A percentile compares a stretch with the other conserved stretches of the same genome.
Evolutionary conservation across 2,797 vertebrate species (phyloP).

Genomic region (Geotrypetes seraphini): DNA sequence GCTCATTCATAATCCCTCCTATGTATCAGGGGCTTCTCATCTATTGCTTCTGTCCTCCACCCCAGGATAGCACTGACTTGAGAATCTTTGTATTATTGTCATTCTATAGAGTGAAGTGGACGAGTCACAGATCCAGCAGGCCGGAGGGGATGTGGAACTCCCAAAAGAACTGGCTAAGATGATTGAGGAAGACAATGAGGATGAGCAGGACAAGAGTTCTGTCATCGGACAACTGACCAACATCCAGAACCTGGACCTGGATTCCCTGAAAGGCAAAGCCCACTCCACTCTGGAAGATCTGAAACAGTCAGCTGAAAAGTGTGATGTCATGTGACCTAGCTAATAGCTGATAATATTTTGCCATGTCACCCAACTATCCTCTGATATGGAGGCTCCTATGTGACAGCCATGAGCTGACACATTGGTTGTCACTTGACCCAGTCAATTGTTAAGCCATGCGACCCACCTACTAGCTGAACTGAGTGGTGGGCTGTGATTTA

Average conservation of each 20-base stretch:
- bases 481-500: no score
- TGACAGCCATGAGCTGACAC: no score
- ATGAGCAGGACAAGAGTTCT: constrained; percentile 82
- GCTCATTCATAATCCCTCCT: fast-evolving
- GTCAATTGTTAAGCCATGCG: no score
- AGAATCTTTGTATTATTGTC: no score
- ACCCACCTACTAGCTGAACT: no score
- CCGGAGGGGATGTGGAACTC: constrained; percentile 79
- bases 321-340: constrained; percentile 86
- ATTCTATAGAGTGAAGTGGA: constrained; percentile 81
- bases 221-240: constrained; percentile 84
- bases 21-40: neutral
- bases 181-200: constrained; percentile 90
- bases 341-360: no score
- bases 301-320: constrained; percentile 91
- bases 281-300: constrained; percentile 88
- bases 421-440: no score
- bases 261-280: constrained; percentile 91
- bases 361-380: no score
- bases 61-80: neutral
- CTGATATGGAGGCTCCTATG: no score
- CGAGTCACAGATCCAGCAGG: constrained; percentile 87
- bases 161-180: constrained; percentile 93
- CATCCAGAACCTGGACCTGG: constrained; percentile 87
- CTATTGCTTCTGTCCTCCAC: neutral